Conservation (phyloP, 2,888 invertebrate genomes). For the Tenthredo mesomela region DNA sequence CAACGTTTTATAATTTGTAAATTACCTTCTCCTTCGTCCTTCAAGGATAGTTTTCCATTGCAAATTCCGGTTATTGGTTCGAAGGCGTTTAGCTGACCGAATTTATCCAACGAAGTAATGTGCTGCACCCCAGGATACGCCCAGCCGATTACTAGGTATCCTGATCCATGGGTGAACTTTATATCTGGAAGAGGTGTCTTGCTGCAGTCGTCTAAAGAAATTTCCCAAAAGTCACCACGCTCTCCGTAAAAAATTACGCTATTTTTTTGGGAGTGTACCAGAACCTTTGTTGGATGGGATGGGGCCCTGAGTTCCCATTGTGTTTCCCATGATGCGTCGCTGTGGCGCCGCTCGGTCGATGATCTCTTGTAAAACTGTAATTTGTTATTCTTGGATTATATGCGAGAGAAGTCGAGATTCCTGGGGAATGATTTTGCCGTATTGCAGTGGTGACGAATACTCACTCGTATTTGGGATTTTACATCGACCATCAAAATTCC, state of each 20-base stretch:
- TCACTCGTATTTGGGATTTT: constrained; percentile 62
- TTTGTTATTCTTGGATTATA: neutral
- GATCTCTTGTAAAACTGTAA: constrained; percentile 68
- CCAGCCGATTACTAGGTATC: constrained; percentile 31
- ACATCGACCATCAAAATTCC: constrained; percentile 63
- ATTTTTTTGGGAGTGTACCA: constrained; percentile 60
- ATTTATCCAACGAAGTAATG: constrained; percentile 58
- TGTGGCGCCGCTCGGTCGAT: constrained; percentile 45
- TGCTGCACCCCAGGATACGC: constrained; percentile 51
- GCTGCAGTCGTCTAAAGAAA: constrained; percentile 58
- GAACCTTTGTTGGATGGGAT: constrained; percentile 60
- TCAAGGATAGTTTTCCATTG: constrained; percentile 56
- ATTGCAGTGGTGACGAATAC: constrained; percentile 48
- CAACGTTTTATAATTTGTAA: neutral
- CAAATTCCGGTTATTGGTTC: constrained; percentile 61
- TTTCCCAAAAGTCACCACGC: constrained; percentile 64
- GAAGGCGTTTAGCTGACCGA: constrained; percentile 61
- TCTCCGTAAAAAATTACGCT: constrained; percentile 62
- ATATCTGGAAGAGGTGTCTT: constrained; percentile 54
- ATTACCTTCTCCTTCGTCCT: constrained; percentile 66
- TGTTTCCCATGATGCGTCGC: constrained; percentile 58
- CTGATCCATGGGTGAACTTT: constrained; percentile 42
- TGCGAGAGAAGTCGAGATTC: neutral
- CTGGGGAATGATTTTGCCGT: neutral
- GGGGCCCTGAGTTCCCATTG: constrained; percentile 63